Evolutionary conservation across 2,797 vertebrate genomes (phyloP).

Genomic region (Manis pentadactyla): DNA sequence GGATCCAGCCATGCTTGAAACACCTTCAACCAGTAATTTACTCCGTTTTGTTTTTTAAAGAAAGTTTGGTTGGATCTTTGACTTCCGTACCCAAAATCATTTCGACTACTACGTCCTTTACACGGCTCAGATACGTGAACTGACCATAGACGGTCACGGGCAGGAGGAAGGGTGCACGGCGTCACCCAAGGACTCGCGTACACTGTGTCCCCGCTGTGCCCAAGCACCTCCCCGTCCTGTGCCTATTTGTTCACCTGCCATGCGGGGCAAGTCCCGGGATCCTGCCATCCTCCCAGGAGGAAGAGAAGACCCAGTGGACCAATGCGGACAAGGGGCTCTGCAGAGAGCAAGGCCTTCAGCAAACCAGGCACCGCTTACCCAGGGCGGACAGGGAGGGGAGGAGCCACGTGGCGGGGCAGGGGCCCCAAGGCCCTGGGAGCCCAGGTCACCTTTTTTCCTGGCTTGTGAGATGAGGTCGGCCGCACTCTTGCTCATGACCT

Average conservation of each 20-base stretch:
- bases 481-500: slow-evolving; percentile 99
- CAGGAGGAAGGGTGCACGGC: not conserved
- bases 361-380: not conserved
- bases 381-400: not conserved
- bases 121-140: not conserved
- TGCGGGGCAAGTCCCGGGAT: not conserved
- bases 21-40: not conserved
- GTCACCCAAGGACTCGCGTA: too few relatives aligned
- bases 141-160: not conserved
- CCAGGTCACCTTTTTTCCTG: slow-evolving; percentile 94
- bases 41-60: not conserved
- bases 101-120: not conserved
- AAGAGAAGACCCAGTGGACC: accelerated
- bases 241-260: not conserved
- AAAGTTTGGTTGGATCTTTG: not conserved
- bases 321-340: not conserved
- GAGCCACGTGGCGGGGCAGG: accelerated
- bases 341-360: not conserved
- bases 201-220: too few relatives aligned
- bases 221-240: not conserved
- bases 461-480: slow-evolving; percentile 99
- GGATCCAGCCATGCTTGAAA: not conserved
- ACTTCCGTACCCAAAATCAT: not conserved
- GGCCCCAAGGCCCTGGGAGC: not conserved
- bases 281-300: not conserved